These are phyloP conservation scores for Hypselothyrea guttata DNA, from an alignment of 2,888 invertebrate genomes.

Conservation along the genomic window DNA sequence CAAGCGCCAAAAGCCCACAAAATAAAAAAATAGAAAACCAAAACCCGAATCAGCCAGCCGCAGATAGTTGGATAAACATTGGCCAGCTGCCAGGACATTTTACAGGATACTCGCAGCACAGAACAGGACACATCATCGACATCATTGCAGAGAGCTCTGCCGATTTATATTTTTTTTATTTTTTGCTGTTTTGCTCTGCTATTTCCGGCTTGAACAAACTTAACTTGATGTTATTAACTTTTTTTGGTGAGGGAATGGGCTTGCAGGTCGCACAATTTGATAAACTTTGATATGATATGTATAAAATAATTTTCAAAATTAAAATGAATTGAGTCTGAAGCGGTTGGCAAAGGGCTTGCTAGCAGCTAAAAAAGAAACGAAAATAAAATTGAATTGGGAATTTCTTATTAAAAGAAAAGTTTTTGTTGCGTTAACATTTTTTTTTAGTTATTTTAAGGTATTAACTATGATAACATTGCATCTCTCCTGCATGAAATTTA, in stretches of 20 bases:
- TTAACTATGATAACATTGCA: too few relatives aligned
- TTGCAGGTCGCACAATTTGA: slow-evolving; percentile 31
- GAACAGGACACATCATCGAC: slow-evolving; percentile 43
- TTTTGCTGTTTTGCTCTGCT: slow-evolving; percentile 9
- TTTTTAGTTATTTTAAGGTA: too few relatives aligned
- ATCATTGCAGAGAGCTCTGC: slow-evolving; percentile 3
- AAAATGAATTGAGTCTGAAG: slow-evolving; percentile 26
- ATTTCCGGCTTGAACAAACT: slow-evolving; percentile 48
- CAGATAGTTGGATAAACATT: slow-evolving; percentile 60
- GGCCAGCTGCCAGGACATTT: slow-evolving; percentile 39
- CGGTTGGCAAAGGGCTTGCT: slow-evolving; percentile 12
- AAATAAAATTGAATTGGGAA: too few relatives aligned
- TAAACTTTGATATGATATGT: slow-evolving; percentile 45
- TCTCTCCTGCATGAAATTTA: too few relatives aligned
- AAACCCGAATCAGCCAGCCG: slow-evolving; percentile 35
- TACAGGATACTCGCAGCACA: slow-evolving; percentile 3
- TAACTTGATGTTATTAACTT: slow-evolving; percentile 62
- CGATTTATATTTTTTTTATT: neutral
- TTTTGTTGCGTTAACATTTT: too few relatives aligned
- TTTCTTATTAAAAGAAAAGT: too few relatives aligned
- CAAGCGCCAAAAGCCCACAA: slow-evolving; percentile 18
- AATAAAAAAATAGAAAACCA: slow-evolving; percentile 2
- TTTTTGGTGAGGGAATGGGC: slow-evolving; percentile 3
- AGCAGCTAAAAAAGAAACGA: slow-evolving; percentile 8
- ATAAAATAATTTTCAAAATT: slow-evolving; percentile 50